Conservation (phyloP, 2,888 invertebrate genomes). For the Pediacus dermestoides region DNA sequence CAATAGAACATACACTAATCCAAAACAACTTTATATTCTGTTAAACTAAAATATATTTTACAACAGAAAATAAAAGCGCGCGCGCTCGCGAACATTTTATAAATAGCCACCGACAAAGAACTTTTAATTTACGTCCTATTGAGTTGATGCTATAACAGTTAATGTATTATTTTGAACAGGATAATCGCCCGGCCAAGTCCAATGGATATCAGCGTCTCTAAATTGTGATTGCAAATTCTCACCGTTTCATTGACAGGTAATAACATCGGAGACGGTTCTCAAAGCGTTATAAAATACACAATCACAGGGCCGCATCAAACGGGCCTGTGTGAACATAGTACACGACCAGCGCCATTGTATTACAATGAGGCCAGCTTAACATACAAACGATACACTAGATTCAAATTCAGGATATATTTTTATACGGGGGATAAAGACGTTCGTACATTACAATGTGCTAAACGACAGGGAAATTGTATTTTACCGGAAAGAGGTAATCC, state of each 20-base stretch:
- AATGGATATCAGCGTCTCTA: slow-evolving; percentile 8
- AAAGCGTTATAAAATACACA: slow-evolving; percentile 20
- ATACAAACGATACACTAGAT: slow-evolving; percentile 25
- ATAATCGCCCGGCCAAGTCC: too few relatives aligned
- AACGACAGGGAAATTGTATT: background rate
- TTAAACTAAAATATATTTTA: slow-evolving; percentile 5
- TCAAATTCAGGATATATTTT: slow-evolving; percentile 16
- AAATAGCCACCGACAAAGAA: background rate
- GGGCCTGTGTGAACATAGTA: slow-evolving; percentile 15
- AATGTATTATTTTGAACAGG: too few relatives aligned
- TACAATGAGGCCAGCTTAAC: slow-evolving; percentile 25
- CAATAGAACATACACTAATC: background rate
- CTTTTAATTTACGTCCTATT: slow-evolving; percentile 8
- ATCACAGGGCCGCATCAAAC: slow-evolving; percentile 19
- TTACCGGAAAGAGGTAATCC: too few relatives aligned
- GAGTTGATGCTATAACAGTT: slow-evolving; percentile 12
- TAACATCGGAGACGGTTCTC: slow-evolving; percentile 9
- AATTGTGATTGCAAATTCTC: slow-evolving; percentile 12
- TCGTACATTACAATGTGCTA: background rate
- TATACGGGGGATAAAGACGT: slow-evolving; percentile 16
- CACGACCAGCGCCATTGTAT: slow-evolving; percentile 20
- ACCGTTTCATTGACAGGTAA: slow-evolving; percentile 8
- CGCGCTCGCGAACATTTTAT: background rate
- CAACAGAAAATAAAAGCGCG: background rate
- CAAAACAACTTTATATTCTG: slow-evolving; percentile 3